Percentiles rank a stretch among this genome's conserved stretches.
Conservation (phyloP, 2,888 invertebrate species). For the Dexiosoma caninum region DNA sequence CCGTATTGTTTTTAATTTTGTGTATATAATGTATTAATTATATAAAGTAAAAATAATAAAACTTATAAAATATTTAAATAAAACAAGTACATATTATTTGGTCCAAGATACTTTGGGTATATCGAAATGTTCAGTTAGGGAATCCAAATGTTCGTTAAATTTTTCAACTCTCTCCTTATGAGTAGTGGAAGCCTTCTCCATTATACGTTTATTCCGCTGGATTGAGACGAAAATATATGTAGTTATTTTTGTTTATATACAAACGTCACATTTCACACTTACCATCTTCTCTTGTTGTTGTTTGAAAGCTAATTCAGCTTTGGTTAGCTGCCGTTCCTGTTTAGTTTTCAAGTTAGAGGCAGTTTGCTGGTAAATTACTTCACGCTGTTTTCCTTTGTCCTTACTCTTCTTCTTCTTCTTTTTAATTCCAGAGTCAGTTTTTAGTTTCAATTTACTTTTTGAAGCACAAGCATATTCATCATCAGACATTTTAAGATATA, state of each 20-base stretch:
- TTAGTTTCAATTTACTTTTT: constrained; percentile 87
- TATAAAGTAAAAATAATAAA: background rate
- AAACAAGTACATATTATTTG: constrained; percentile 81
- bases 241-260: no score
- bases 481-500: no score
- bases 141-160: constrained; percentile 96
- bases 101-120: constrained; percentile 99
- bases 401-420: constrained; percentile 89
- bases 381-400: constrained; percentile 80
- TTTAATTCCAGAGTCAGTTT: constrained; percentile 84
- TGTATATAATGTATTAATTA: background rate
- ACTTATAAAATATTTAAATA: background rate
- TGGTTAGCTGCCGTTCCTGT: constrained; percentile 81
- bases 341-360: constrained; percentile 22
- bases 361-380: constrained; percentile 79
- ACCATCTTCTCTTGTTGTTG: constrained; percentile 96
- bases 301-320: constrained; percentile 92
- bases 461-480: constrained; percentile 81
- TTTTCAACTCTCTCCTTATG: constrained; percentile 98
- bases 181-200: constrained; percentile 95
- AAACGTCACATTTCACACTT: no score
- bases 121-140: constrained; percentile 97
- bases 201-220: constrained; percentile 93
- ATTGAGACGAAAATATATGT: no score
- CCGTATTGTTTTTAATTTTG: constrained; percentile 16